These are phyloP conservation scores for Myotis brandtii DNA, from an alignment of 2,113 vertebrate genomes.

Conservation along the genomic window DNA sequence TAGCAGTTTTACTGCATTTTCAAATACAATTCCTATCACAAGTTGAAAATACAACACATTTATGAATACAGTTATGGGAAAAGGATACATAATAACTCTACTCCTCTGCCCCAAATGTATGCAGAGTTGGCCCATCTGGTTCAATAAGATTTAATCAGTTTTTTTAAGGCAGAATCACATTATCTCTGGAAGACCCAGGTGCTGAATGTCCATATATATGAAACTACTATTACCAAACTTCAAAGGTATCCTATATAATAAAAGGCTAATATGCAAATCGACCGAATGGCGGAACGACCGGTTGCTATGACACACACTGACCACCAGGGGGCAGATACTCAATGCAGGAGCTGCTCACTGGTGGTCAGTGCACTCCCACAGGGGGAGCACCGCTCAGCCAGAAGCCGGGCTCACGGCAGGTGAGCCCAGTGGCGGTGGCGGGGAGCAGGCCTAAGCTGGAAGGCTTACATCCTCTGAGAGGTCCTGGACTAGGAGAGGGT, in stretches of 20 bases:
- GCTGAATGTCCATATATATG: background rate
- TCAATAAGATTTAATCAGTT: background rate
- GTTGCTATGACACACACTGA: no score
- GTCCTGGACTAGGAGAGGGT: no score
- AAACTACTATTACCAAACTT: background rate
- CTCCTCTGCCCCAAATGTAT: background rate
- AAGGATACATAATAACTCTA: background rate
- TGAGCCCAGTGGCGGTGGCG: no score
- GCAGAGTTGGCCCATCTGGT: background rate
- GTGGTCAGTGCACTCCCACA: no score
- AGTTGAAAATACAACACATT: background rate
- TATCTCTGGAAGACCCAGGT: background rate
- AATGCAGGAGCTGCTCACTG: no score
- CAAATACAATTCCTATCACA: background rate
- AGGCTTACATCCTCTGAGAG: no score
- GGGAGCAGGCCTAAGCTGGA: no score
- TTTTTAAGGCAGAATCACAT: background rate
- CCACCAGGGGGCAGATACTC: no score
- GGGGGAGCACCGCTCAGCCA: no score
- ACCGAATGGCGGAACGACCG: rapidly evolving
- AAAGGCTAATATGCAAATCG: no score
- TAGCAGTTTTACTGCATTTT: slow-evolving; percentile 8
- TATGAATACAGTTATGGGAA: background rate
- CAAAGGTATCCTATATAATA: background rate
- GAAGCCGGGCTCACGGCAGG: no score